Conservation (phyloP, 2,113 vertebrate species). For the Condylura cristata region DNA sequence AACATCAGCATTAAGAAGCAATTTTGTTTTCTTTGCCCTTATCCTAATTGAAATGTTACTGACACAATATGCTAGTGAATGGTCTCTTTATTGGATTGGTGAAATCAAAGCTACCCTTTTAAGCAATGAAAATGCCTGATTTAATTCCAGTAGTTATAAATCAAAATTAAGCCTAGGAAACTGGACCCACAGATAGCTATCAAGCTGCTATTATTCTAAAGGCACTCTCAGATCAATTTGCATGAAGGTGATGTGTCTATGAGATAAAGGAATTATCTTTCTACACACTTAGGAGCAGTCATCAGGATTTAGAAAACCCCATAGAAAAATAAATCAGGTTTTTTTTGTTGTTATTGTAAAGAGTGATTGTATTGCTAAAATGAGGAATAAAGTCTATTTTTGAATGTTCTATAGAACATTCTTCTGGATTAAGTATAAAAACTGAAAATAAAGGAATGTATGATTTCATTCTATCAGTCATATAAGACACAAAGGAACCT, state of each 20-base stretch:
- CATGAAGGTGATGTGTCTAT: not conserved
- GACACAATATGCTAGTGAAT: conserved; percentile 58
- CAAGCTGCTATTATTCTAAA: conserved; percentile 59
- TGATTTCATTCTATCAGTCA: conserved; percentile 15
- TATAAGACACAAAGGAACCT: not conserved
- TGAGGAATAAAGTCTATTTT: not conserved
- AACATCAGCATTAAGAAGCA: not conserved
- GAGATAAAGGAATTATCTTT: conserved; percentile 59
- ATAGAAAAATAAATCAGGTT: not conserved
- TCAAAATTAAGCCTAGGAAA: conserved; percentile 79
- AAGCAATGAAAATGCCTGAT: conserved; percentile 68
- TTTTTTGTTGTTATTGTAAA: conserved; percentile 41
- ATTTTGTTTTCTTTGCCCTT: conserved; percentile 39
- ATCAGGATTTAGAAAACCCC: not conserved
- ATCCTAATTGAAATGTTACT: conserved; percentile 56
- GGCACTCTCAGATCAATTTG: conserved; percentile 41
- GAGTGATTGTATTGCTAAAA: not conserved
- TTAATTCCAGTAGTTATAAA: conserved; percentile 80
- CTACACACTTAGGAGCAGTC: not conserved
- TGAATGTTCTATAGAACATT: conserved; percentile 5
- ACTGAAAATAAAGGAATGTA: not conserved
- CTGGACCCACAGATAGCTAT: conserved; percentile 43
- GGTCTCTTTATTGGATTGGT: conserved; percentile 23
- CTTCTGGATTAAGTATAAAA: conserved; percentile 16
- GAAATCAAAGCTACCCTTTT: conserved; percentile 62